Base-by-base conservation (phyloP, 2,113 vertebrate genomes). In the Butorides virescens region DNA sequence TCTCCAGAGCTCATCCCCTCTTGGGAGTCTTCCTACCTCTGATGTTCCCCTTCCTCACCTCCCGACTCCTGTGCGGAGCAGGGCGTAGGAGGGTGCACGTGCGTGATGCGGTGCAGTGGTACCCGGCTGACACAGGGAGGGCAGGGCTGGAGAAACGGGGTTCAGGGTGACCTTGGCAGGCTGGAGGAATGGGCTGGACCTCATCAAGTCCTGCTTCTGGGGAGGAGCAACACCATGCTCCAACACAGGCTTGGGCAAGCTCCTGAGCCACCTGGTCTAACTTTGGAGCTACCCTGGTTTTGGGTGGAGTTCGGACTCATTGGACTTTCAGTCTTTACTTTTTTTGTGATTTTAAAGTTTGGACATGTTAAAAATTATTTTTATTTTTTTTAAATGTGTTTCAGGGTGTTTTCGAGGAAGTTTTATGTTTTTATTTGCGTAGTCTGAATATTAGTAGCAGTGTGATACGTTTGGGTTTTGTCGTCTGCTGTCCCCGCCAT, bases 111-210 rank as follows among this genome's bases (percentile, higher is more conserved):
- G 47, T 2, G 2, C 16, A 15, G 2, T 30, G 58, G 34, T 39
- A 34, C 26, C 44, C 36, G 27, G 19, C 46, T 34, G 44, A 25
- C 2, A 2, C 10, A 6, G 1, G 14, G 26, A 71, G 30, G 30
- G 22, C 49, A 49, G 37, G 30, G 37, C 55, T 80, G 44, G 34
- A 44, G 42, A 44, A 44, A 44, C 15, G 42, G 42, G 2, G 0
- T 37, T 36, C 15, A 19, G 34, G 18, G 46, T 0, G 16, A 77
- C n/a, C 46, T 71, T 0, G 2, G 23, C 46, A n/a, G 21, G 44
- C 37, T 83, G 58, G 29, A 30, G 34, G 36, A 66, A 17, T 12
- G 36, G 25, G 17, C 47, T 73, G 47, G 39, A 42, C 39, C 39
- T 42, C 39, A 42, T 42, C 39, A 73, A 37, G 59, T 47, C 59